Conservation (phyloP, 2,113 vertebrate genomes). For the Muscicapa adusta region DNA sequence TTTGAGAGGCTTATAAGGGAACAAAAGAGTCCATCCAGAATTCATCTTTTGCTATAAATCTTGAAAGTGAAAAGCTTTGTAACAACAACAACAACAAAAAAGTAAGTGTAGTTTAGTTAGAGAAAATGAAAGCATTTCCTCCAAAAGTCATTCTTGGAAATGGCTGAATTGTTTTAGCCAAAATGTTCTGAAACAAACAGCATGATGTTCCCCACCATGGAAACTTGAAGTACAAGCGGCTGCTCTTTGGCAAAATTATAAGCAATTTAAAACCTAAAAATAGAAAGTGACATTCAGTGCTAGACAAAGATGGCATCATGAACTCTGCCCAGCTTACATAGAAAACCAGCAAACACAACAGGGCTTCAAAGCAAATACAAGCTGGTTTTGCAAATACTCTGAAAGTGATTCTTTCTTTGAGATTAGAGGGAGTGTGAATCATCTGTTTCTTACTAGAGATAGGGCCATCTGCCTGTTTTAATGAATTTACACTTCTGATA, state of each 20-base stretch:
- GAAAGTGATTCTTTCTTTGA: neutral
- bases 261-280: constrained; percentile 25
- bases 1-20: neutral
- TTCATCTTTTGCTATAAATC: neutral
- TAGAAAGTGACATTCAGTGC: neutral
- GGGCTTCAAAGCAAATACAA: neutral
- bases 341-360: neutral
- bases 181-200: constrained; percentile 30
- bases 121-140: neutral
- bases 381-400: neutral
- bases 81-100: neutral
- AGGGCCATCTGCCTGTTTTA: neutral
- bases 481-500: neutral
- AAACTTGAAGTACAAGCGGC: neutral
- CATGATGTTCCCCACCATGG: neutral
- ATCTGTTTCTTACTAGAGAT: neutral
- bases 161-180: neutral
- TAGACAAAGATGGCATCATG: neutral
- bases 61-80: neutral
- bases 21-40: neutral
- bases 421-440: neutral
- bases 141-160: neutral
- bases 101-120: neutral
- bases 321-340: neutral
- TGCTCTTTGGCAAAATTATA: constrained; percentile 19